Evolutionary conservation across 1,140 invertebrate species (phyloP), one percentile per base, ranked within the genome.

Genomic region (Bombus haemorrhoidalis): DNA sequence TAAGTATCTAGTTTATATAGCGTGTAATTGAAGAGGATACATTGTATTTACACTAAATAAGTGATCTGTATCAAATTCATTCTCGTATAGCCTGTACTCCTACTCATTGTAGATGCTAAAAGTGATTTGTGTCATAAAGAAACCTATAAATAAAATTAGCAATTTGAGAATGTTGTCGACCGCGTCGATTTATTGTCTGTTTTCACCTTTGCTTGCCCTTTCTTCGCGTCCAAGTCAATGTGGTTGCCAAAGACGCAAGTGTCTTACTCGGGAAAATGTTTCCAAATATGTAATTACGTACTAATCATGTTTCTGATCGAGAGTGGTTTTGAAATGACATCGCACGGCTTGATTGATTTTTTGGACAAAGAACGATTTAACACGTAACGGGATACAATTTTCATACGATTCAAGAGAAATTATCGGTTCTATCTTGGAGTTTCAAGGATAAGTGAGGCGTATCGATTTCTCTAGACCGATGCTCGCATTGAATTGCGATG

Each of bases 1-100:
- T 95, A 95, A 95, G 94, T 95, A 95, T 95, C 93, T 95, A 95
- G 95, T 94, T 95, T 93, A 95, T 95, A 95, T 95, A 95, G 93
- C 86, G 92, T 95, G 94, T 95, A 95, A 95, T 94, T 95, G 94
- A 88, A 78, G 75, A 78, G 75, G 90, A 92, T 92, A 93, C 92
- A 95, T 94, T 95, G 94, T 95, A 95, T 95, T 94, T 95, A 95
- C 94, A 93, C 89, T 93, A 93, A 80, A 93, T 95, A 94, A 95
- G 94, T 94, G 95, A 95, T 95, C 94, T 95, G 94, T 95, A 95
- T 95, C 93, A 95, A 95, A 94, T 94, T 94, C 93, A 95, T 95
- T 95, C 94, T 95, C 94, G 94, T 95, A 93, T 95, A 95, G 93
- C 92, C 92, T 95, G 93, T 95, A 95, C 90, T 94, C 93, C 93